Evolutionary conservation across 2,888 invertebrate species (phyloP).

Genomic region (Lamellibrachia satsuma): DNA sequence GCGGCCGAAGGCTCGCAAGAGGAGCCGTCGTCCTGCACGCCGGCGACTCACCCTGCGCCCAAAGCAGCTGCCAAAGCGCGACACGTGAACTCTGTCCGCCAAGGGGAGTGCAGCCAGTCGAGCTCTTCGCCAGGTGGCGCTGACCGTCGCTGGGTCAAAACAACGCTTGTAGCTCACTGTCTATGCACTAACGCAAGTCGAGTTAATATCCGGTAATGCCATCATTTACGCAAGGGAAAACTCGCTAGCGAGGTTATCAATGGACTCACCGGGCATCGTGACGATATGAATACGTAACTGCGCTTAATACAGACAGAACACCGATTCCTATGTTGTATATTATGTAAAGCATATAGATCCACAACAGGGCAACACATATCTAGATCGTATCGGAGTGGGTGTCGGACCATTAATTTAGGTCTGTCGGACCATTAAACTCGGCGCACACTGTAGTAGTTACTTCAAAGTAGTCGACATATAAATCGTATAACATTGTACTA

Average conservation of each 20-base stretch:
- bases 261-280: neutral
- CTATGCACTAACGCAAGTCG: neutral
- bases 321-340: neutral
- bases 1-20: neutral
- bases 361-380: neutral
- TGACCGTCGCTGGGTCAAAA: neutral
- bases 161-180: neutral
- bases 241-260: neutral
- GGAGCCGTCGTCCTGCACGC: neutral
- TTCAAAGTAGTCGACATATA: neutral
- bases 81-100: neutral
- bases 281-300: neutral
- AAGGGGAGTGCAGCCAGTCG: neutral
- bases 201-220: neutral
- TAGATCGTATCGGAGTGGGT: neutral
- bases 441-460: neutral
- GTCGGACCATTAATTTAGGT: neutral
- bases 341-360: neutral
- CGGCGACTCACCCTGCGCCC: neutral
- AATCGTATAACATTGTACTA: neutral
- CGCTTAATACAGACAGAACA: neutral
- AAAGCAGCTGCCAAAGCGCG: neutral
- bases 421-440: neutral
- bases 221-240: too few species aligned
- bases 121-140: neutral